These are phyloP conservation scores for Anaspis maculata DNA, from an alignment of 2,888 invertebrate genomes.

Conservation along the genomic window DNA sequence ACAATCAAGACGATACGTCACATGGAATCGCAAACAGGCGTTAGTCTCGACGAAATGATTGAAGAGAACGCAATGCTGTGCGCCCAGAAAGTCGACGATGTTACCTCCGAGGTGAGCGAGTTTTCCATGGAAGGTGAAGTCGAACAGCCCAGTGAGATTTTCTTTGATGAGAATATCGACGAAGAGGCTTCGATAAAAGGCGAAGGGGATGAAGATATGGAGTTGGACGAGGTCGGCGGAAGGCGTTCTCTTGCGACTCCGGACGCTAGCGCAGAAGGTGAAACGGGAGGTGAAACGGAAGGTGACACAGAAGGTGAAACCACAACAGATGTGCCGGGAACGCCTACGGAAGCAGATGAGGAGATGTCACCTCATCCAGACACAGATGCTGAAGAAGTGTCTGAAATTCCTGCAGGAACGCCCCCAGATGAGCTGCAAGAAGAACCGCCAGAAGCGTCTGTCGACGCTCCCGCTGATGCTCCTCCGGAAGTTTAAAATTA, in stretches of 20 bases:
- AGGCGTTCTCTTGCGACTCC: background rate
- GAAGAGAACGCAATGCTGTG: too few relatives aligned
- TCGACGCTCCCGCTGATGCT: too few relatives aligned
- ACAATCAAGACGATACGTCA: conserved; percentile 27
- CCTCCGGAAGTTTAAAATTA: too few relatives aligned
- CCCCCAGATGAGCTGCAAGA: too few relatives aligned
- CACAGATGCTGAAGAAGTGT: too few relatives aligned
- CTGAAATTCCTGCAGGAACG: too few relatives aligned
- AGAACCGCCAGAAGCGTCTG: too few relatives aligned
- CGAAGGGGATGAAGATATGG: conserved; percentile 4
- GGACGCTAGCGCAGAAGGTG: conserved; percentile 1
- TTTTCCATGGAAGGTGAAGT: background rate
- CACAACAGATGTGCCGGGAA: too few relatives aligned
- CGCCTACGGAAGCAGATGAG: too few relatives aligned
- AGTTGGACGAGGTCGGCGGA: conserved; percentile 2
- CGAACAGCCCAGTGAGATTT: conserved; percentile 16
- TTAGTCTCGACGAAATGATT: conserved; percentile 24
- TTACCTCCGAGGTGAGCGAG: background rate
- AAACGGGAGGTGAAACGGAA: background rate
- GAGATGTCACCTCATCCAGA: too few relatives aligned
- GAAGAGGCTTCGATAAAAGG: conserved; percentile 17
- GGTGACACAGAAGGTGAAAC: background rate
- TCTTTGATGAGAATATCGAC: conserved; percentile 23
- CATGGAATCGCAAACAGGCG: conserved; percentile 22
- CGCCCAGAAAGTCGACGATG: too few relatives aligned